A percentile compares a stretch with the other conserved stretches of the same genome.
phyloP scores from a whole-genome alignment of 1,140 invertebrate species.

The Caerostris darwini region DNA sequence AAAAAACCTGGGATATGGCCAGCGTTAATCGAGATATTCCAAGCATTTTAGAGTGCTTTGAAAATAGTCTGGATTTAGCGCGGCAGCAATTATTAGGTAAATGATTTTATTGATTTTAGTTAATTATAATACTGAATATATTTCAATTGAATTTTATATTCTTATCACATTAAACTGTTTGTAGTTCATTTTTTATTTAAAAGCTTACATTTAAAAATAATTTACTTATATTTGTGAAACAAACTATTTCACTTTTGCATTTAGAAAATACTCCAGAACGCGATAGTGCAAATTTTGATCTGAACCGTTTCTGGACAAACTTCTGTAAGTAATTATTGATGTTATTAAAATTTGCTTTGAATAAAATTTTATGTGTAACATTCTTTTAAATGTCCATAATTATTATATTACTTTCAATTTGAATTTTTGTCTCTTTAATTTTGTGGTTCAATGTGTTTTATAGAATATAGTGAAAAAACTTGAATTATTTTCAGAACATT shows the following conservation, averaged over 20 bases:
- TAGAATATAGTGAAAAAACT: no score
- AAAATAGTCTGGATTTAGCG: conserved; percentile 42
- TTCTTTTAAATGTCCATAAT: no score
- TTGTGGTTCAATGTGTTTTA: no score
- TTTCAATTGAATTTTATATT: not conserved
- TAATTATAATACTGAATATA: not conserved
- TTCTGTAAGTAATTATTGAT: conserved; percentile 48
- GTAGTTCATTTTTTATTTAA: not conserved
- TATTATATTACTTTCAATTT: no score
- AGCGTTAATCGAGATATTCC: not conserved
- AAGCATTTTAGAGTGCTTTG: conserved; percentile 36
- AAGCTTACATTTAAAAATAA: not conserved
- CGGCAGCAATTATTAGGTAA: conserved; percentile 20
- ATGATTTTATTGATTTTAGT: not conserved
- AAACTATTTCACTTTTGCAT: not conserved
- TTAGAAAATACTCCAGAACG: conserved; percentile 7
- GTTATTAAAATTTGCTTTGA: no score
- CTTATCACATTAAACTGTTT: not conserved
- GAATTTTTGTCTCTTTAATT: no score
- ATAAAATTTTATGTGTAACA: no score
- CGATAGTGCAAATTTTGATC: conserved; percentile 17
- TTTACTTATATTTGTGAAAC: not conserved
- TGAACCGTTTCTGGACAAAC: conserved; percentile 52
- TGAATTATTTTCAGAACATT: no score
- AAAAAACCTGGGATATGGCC: not conserved